A percentile compares a stretch with the other conserved stretches of the same genome.
Conservation (phyloP, 2,113 vertebrate genomes). For the Acanthisitta chloris region DNA sequence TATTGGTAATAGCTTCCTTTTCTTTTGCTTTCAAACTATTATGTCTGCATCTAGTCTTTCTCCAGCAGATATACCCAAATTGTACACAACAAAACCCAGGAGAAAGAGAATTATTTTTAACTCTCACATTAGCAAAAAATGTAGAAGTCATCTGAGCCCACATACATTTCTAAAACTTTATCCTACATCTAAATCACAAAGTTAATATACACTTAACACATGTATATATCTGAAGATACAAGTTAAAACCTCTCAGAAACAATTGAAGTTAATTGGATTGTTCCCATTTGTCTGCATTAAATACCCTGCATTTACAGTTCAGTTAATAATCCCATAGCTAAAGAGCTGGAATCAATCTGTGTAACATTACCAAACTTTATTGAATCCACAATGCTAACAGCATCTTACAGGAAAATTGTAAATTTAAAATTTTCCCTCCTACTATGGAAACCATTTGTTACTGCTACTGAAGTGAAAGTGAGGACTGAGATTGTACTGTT, state of each 20-base stretch:
- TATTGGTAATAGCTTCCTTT: background rate
- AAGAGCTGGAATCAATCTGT: background rate
- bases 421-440: background rate
- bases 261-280: conserved; percentile 4
- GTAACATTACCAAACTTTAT: background rate
- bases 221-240: background rate
- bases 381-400: background rate
- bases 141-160: background rate
- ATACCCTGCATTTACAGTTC: background rate
- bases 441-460: background rate
- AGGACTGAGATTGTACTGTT: background rate
- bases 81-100: background rate
- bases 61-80: background rate
- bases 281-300: background rate
- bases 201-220: background rate
- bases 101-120: background rate
- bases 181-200: background rate
- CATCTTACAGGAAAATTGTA: background rate
- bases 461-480: background rate
- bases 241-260: conserved; percentile 10
- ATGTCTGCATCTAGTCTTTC: background rate
- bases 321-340: background rate
- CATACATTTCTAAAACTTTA: background rate
- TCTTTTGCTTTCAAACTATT: background rate
- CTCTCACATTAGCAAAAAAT: background rate